Percentiles rank a stretch among this genome's conserved stretches.
phyloP scores from a whole-genome alignment of 2,888 invertebrate genomes.

The Panzeria rudis region DNA sequence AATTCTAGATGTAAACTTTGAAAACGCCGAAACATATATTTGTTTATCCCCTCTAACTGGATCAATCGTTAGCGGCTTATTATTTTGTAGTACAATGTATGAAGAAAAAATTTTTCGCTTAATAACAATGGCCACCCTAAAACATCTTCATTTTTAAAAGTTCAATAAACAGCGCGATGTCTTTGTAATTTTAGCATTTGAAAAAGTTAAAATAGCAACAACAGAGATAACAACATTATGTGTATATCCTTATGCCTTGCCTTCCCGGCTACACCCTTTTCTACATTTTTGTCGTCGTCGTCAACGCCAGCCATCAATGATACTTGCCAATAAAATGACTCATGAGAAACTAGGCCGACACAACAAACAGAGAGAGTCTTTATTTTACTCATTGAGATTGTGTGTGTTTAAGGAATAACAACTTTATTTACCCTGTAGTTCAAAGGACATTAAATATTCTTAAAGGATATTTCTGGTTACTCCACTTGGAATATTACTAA shows the following conservation, averaged over 20 bases:
- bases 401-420: slow-evolving; percentile 2
- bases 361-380: slow-evolving; percentile 42
- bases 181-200: slow-evolving; percentile 65
- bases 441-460: background rate
- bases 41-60: too few relatives aligned
- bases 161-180: slow-evolving; percentile 68
- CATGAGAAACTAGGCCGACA: slow-evolving; percentile 67
- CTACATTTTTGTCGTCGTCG: background rate
- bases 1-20: too few relatives aligned
- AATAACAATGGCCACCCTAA: slow-evolving; percentile 38
- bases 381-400: slow-evolving; percentile 8
- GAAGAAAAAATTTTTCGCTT: background rate
- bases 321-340: slow-evolving; percentile 66
- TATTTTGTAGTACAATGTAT: too few relatives aligned
- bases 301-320: slow-evolving; percentile 27
- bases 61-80: too few relatives aligned
- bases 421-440: slow-evolving; percentile 20
- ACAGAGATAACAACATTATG: slow-evolving; percentile 39
- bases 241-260: slow-evolving; percentile 57
- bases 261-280: slow-evolving; percentile 47
- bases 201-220: slow-evolving; percentile 33
- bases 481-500: background rate
- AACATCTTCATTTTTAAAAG: slow-evolving; percentile 18
- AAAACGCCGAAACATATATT: too few relatives aligned
- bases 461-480: background rate